Conservation (phyloP, 2,113 vertebrate genomes). For the Marmota flaviventris region DNA sequence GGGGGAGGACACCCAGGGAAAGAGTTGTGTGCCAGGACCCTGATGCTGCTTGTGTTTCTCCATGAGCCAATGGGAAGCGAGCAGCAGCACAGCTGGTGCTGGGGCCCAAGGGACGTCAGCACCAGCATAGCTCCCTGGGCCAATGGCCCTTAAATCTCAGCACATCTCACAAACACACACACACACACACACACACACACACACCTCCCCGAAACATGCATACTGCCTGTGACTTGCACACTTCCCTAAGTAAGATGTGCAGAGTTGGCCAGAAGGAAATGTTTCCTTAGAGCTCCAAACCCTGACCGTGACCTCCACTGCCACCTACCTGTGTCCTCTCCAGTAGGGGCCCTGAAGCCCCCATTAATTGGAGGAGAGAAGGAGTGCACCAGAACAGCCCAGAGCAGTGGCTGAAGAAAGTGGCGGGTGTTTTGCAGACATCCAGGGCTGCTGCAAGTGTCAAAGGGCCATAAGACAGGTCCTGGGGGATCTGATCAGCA, state of each 20-base stretch:
- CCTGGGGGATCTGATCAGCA: background rate
- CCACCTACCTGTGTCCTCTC: background rate
- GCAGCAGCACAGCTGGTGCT: background rate
- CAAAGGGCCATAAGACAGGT: background rate
- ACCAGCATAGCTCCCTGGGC: background rate
- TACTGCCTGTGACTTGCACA: background rate
- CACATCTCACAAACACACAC: background rate
- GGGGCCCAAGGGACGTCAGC: background rate
- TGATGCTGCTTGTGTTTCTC: rapidly evolving
- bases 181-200: too few relatives aligned
- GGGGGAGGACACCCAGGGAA: background rate
- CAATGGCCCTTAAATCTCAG: background rate
- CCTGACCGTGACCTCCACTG: background rate
- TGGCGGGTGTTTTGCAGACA: background rate
- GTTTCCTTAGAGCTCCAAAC: background rate
- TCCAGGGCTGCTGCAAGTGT: background rate
- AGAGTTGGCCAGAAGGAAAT: background rate
- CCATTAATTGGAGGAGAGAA: background rate
- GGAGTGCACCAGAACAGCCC: background rate
- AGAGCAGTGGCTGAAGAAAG: background rate
- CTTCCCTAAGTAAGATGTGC: background rate
- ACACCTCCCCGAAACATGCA: background rate
- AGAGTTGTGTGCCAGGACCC: rapidly evolving
- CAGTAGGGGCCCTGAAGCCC: background rate
- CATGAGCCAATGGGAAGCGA: background rate